Conservation (phyloP, 2,888 invertebrate species). For the Rhynchonema sp. region DNA sequence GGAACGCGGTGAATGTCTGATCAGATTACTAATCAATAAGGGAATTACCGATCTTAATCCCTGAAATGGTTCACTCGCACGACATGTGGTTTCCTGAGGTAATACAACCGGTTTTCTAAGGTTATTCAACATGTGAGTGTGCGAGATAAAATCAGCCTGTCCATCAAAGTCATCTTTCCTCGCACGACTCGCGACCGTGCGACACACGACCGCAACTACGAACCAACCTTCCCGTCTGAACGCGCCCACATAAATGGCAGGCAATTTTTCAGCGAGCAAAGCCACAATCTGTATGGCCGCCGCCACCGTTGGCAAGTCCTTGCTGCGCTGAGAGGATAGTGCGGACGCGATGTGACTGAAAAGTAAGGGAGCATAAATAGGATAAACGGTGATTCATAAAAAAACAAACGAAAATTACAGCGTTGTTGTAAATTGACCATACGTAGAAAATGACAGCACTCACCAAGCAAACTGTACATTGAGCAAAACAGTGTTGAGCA, state of each 20-base stretch:
- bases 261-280: conserved; percentile 82
- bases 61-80: too few relatives aligned
- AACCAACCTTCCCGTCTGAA: conserved; percentile 76
- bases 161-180: too few relatives aligned
- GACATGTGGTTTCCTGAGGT: too few relatives aligned
- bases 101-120: too few relatives aligned
- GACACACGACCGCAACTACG: too few relatives aligned
- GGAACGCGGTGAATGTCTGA: too few relatives aligned
- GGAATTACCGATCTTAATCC: too few relatives aligned
- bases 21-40: too few relatives aligned
- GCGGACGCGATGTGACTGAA: conserved; percentile 85
- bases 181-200: too few relatives aligned
- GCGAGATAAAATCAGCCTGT: too few relatives aligned
- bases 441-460: neutral
- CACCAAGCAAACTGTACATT: conserved; percentile 33
- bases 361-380: conserved; percentile 6
- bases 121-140: too few relatives aligned
- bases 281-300: conserved; percentile 88
- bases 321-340: conserved; percentile 56
- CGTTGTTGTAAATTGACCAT: too few relatives aligned
- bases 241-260: conserved; percentile 79
- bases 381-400: neutral
- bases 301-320: conserved; percentile 83
- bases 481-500: conserved; percentile 47
- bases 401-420: neutral